Percentiles rank a stretch among this genome's conserved stretches.
Evolutionary conservation across 2,797 vertebrate genomes (phyloP).

Genomic region (Peromyscus melanophrys): DNA sequence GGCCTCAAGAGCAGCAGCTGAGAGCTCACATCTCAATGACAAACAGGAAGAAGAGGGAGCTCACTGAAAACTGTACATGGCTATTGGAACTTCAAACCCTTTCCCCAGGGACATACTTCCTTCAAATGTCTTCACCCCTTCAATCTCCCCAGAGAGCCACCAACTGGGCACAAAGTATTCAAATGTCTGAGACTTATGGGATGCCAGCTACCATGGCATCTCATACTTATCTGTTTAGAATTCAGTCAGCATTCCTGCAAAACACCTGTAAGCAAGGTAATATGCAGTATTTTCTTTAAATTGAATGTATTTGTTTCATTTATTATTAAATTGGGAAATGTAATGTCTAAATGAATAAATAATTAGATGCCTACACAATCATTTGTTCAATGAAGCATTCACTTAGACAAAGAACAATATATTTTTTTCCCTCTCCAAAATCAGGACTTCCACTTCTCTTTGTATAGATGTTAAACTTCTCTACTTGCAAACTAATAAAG

Average conservation of each 20-base stretch:
- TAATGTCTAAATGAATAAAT: not conserved
- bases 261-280: not conserved
- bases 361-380: not conserved
- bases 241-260: not conserved
- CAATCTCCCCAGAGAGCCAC: not conserved
- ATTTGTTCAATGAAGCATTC: not conserved
- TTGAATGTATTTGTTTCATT: not conserved
- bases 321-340: not conserved
- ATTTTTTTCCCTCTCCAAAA: not conserved
- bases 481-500: not conserved
- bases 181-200: not conserved
- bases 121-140: not conserved
- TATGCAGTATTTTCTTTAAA: not conserved
- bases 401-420: not conserved
- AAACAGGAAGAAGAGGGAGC: not conserved
- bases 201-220: not conserved
- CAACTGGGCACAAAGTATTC: not conserved
- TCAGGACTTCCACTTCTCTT: not conserved
- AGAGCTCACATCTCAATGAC: not conserved
- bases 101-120: not conserved
- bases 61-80: not conserved
- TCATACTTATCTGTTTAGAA: not conserved
- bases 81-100: not conserved
- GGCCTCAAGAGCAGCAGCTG: not conserved
- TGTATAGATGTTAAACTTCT: not conserved